phyloP scores from a whole-genome alignment of 2,797 vertebrate species.

The Gymnothorax javanicus region DNA sequence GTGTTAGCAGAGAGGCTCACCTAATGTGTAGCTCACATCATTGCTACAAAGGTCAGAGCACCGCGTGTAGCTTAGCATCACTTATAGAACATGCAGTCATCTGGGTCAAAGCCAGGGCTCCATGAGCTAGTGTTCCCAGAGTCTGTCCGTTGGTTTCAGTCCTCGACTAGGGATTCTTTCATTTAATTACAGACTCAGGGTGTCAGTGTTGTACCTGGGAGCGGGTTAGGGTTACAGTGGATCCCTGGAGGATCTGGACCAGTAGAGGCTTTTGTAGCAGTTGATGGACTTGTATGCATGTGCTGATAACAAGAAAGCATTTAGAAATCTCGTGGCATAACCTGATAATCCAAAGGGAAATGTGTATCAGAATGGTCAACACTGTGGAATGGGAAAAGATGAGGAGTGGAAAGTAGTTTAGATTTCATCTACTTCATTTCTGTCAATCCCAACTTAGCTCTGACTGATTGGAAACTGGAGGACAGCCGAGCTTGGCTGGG shows the following conservation, averaged over 20 bases:
- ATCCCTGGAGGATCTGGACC: background rate
- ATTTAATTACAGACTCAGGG: background rate
- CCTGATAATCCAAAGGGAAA: background rate
- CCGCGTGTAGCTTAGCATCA: background rate
- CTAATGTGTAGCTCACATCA: background rate
- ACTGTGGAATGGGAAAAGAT: background rate
- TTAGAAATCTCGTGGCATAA: background rate
- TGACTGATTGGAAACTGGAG: slow-evolving; percentile 15
- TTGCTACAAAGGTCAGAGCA: background rate
- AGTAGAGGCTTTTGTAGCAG: background rate
- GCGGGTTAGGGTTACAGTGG: background rate
- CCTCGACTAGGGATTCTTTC: background rate
- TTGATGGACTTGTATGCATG: background rate
- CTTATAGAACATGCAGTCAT: background rate
- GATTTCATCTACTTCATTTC: slow-evolving; percentile 1
- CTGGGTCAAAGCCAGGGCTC: background rate
- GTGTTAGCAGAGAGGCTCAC: background rate
- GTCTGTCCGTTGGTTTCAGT: background rate
- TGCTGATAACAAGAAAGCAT: background rate
- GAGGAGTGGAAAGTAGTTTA: background rate
- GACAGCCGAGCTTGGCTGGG: background rate
- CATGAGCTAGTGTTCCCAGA: background rate
- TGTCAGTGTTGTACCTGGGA: background rate
- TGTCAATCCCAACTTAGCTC: slow-evolving; percentile 9
- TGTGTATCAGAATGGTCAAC: slow-evolving; percentile 3